Base-by-base conservation (phyloP, 2,888 invertebrate genomes). In the Silvanus unidentatus region DNA sequence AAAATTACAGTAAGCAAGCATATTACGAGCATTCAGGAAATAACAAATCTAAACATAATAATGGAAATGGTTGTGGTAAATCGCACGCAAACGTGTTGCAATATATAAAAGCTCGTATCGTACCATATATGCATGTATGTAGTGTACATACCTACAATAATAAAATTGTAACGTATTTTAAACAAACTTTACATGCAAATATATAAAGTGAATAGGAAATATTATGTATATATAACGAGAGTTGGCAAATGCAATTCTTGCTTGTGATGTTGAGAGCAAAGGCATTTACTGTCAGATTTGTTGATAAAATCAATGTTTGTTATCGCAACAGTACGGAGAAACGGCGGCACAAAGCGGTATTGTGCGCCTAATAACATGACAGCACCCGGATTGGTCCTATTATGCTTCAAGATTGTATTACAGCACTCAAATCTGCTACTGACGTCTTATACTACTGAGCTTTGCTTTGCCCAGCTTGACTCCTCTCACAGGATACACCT, bases 351-450 rank as follows among this genome's bases (percentile, higher is more conserved):
- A 59, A 60, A 62, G 60, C 54, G 53, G 58, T 52, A 64, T 66
- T 65, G 64, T 65, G 59, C 57, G 60, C 54, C 62, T 66, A 65
- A 69, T 65, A 64, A 65, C 63, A 62, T 59, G 60, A 60, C 57
- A 57, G 58, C 57, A 54, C 50, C 52, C 55, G 65, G 65, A 68
- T 69, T 68, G 68, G 66, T 62, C 65, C 68, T 65, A 69, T 69
- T 69, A 69, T 69, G 60, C 62, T 47, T 60, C 57, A 63, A 69
- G 69, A 70, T 70, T 70, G 64, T 68, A 67, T 68, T 69, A 68
- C 66, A 58, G 61, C 64, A 61, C 59, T 59, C 59, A 56, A 62
- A 65, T 68, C 69, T 69, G 69, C 64, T 59, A 54, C 59, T 69
- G 69, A 69, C 68, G 65, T 68, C 67, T 69, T 68, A 58, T 37